Base-by-base conservation (phyloP, 2,888 invertebrate species). In the Zaprionus obscuricornis region DNA sequence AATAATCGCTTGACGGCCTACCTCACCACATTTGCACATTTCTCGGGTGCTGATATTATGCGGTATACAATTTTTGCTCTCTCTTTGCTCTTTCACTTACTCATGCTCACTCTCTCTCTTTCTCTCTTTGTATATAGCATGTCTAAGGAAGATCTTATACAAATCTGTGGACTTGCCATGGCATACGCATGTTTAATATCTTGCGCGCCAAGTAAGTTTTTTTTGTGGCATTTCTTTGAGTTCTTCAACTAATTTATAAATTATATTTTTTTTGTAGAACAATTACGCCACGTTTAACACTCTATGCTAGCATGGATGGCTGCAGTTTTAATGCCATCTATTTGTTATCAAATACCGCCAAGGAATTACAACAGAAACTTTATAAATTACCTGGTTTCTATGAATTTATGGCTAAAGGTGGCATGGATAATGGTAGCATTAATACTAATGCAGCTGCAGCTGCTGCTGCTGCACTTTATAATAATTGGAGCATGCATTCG, bases 131-230 rank as follows among this genome's bases (percentile, higher is more conserved):
- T 51, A 62, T 74, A 31, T 87, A 93, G 93, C 85, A 92, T 98
- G 89, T 95, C 96, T 0, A 93, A 97, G 34, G 97, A 97, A 66
- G 98, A 98, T 90, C 92, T 98, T 29, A 96, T 98, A 54, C 96
- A 98, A 91, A 97, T 98, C 56, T 98, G 97, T 89, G 98, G 98
- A 0, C 92, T 97, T 59, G 96, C 97, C 26, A 98, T 89, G 98
- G 98, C 2, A 98, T 98, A 56, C 93, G 98, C 72, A 93, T 98
- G 59, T 97, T 94, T 91, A 98, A 98, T 90, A 95, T 96, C 22
- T 91, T 98, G 37, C 96, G 96, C 86, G 93, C 94, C 77, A 96
- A 95, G 95, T 95, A 89, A 93, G 93, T 73, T 39, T 22, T 5
- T 4, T 7, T 5, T 22, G 6, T 49, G 3, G 11, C 2, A 33